phyloP scores from a whole-genome alignment of 2,797 vertebrate genomes.

The Babyrousa celebensis region DNA sequence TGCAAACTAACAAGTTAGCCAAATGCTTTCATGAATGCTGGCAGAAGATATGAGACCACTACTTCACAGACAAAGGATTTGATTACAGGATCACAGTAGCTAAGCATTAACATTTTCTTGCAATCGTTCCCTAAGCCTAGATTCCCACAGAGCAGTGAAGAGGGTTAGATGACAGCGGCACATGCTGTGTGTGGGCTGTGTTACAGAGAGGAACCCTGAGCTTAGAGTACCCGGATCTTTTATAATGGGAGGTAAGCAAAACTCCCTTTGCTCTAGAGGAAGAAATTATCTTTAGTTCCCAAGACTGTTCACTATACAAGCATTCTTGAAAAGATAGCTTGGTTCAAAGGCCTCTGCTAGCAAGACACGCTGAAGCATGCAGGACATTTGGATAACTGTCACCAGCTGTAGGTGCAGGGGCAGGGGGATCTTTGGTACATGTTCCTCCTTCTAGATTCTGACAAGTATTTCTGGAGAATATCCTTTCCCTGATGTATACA shows the following conservation, averaged over 20 bases:
- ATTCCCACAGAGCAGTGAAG: neutral
- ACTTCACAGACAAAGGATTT: conserved; percentile 39
- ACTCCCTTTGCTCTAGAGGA: conserved; percentile 26
- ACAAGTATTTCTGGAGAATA: neutral
- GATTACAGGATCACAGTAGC: conserved; percentile 3
- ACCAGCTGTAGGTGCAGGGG: neutral
- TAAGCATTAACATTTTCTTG: neutral
- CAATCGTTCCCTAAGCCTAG: neutral
- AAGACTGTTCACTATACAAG: neutral
- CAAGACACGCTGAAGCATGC: neutral
- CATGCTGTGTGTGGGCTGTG: neutral
- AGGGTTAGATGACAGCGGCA: neutral
- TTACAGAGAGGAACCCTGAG: neutral
- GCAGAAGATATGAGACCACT: neutral
- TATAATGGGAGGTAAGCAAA: neutral
- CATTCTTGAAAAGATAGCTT: neutral
- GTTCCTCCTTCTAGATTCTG: neutral
- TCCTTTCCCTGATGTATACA: neutral
- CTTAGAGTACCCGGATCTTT: conserved; percentile 8
- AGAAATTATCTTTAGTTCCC: neutral
- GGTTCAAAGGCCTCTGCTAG: conserved; percentile 21
- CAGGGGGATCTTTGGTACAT: neutral
- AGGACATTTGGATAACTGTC: neutral
- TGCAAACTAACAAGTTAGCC: conserved; percentile 33
- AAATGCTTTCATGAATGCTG: conserved; percentile 5